These are phyloP conservation scores for Ceratotherium simum DNA, from an alignment of 2,113 vertebrate genomes.

Conservation along the genomic window DNA sequence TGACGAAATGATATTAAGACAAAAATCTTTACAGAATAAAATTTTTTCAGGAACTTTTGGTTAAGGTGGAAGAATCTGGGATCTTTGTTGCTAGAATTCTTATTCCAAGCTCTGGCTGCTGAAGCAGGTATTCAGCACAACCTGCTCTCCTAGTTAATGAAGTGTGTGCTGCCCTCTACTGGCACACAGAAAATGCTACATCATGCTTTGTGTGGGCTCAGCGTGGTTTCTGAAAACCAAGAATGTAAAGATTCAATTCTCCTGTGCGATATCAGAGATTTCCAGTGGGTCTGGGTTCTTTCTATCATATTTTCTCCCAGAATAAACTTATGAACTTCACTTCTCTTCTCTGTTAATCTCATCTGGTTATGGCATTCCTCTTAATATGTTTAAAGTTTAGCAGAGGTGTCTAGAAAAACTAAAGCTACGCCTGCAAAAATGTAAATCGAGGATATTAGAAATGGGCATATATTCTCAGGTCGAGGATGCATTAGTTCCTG, in stretches of 20 bases:
- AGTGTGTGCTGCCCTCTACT: conserved; percentile 87
- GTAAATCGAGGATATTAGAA: background rate
- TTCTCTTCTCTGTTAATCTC: background rate
- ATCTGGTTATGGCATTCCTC: background rate
- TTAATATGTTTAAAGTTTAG: background rate
- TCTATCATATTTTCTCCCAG: background rate
- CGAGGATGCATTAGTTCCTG: too few species aligned
- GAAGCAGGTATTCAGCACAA: background rate
- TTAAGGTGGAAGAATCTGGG: background rate
- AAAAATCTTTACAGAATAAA: background rate
- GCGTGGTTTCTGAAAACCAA: background rate
- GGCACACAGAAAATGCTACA: conserved; percentile 67
- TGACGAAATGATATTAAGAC: background rate
- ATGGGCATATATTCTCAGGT: rapidly evolving
- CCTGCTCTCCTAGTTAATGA: conserved; percentile 73
- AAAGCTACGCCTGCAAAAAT: background rate
- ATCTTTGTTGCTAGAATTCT: background rate
- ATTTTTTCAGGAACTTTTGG: background rate
- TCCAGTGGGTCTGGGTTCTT: background rate
- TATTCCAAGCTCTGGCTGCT: background rate
- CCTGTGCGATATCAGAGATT: background rate
- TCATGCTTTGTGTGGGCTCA: background rate
- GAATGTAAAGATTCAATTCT: background rate
- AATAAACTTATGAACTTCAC: background rate
- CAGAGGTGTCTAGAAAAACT: background rate